These are phyloP conservation scores for Sylvicola cinctus DNA, from an alignment of 2,888 invertebrate species.

Conservation along the genomic window DNA sequence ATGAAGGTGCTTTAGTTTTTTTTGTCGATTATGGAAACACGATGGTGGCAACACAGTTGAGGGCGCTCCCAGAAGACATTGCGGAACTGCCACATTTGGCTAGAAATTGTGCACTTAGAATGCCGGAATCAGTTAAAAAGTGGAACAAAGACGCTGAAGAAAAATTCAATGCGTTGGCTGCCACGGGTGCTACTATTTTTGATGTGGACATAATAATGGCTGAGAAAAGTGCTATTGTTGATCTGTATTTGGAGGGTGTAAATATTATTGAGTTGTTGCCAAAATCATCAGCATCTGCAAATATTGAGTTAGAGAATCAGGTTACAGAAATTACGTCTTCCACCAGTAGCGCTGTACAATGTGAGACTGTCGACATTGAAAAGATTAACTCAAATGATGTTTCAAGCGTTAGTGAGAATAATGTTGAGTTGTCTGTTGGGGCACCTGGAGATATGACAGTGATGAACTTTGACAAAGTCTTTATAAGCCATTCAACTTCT, in stretches of 20 bases:
- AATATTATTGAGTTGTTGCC: constrained; percentile 40
- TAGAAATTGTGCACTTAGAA: constrained; percentile 36
- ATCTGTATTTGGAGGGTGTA: constrained; percentile 34
- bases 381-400: too few species aligned
- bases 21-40: constrained; percentile 52
- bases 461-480: constrained; percentile 32
- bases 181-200: constrained; percentile 48
- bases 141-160: constrained; percentile 47
- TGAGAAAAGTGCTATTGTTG: constrained; percentile 40
- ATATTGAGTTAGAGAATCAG: too few species aligned
- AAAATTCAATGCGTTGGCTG: constrained; percentile 44
- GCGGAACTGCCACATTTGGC: constrained; percentile 35
- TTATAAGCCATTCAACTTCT: constrained; percentile 51
- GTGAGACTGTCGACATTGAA: too few species aligned
- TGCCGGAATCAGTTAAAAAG: constrained; percentile 31
- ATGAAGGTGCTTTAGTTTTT: constrained; percentile 35
- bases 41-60: constrained; percentile 32
- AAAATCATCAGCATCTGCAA: constrained; percentile 18
- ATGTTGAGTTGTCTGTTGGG: too few species aligned
- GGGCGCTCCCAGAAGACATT: constrained; percentile 37
- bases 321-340: too few species aligned
- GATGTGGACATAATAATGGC: constrained; percentile 43
- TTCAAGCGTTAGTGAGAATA: too few species aligned
- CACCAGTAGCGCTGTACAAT: too few species aligned
- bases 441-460: constrained; percentile 39